Conservation (phyloP, 2,888 invertebrate species). For the Anorthoa munda region DNA sequence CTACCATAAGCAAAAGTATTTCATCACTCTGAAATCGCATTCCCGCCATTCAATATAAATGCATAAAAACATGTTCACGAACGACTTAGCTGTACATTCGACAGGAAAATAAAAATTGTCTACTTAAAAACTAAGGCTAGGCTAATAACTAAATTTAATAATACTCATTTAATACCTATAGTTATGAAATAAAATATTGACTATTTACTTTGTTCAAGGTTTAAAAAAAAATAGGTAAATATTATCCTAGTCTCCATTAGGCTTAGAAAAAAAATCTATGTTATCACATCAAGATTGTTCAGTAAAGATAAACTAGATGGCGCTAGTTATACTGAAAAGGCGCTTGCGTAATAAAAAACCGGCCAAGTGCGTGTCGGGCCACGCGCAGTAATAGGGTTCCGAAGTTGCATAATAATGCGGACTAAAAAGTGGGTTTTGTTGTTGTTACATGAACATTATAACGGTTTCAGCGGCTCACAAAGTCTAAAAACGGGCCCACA, state of each 20-base stretch:
- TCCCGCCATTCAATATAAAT: constrained; percentile 73
- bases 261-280: not conserved
- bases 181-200: constrained; percentile 67
- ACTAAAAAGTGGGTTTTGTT: no score
- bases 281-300: not conserved
- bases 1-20: constrained; percentile 42
- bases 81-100: constrained; percentile 47
- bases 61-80: constrained; percentile 70
- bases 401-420: no score
- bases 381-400: no score
- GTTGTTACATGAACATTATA: no score
- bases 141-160: constrained; percentile 76
- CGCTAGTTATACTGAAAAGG: constrained; percentile 15
- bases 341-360: no score
- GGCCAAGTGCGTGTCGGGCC: no score
- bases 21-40: constrained; percentile 73
- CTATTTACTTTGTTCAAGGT: constrained; percentile 65
- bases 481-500: no score
- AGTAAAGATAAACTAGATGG: constrained; percentile 31
- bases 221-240: constrained; percentile 29
- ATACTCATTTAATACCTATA: constrained; percentile 83
- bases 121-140: constrained; percentile 83
- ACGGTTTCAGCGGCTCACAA: no score
- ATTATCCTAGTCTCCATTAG: constrained; percentile 22
- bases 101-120: constrained; percentile 73